Evolutionary conservation across 2,797 vertebrate genomes (phyloP).

Genomic region (Helarctos malayanus): DNA sequence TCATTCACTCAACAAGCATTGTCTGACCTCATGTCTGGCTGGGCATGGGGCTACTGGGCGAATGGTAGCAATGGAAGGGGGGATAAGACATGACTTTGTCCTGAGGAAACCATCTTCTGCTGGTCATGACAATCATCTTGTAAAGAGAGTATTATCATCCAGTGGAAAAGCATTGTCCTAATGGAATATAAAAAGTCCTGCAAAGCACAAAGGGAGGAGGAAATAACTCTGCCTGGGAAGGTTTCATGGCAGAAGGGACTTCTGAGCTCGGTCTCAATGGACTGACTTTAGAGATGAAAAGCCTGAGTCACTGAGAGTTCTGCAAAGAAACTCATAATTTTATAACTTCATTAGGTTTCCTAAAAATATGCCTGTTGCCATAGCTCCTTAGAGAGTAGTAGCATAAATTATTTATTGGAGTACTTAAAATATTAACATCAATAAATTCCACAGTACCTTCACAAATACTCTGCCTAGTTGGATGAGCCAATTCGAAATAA

Average conservation of each 20-base stretch:
- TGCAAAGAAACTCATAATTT: constrained; percentile 38
- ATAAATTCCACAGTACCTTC: constrained; percentile 33
- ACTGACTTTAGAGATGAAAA: constrained; percentile 58
- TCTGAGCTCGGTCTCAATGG: not conserved
- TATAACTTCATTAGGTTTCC: constrained; percentile 61
- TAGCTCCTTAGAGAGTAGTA: constrained; percentile 21
- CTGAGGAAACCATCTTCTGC: not conserved
- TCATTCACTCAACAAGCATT: not conserved
- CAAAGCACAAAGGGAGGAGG: not conserved
- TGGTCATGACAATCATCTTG: not conserved
- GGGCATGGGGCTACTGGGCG: not conserved
- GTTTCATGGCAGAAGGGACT: not conserved
- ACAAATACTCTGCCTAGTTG: constrained; percentile 13
- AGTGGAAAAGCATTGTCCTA: not conserved
- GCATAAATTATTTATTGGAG: constrained; percentile 64
- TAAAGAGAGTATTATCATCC: not conserved
- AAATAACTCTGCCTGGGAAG: not conserved
- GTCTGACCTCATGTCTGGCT: not conserved
- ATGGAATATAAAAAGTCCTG: not conserved
- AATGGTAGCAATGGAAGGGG: not conserved
- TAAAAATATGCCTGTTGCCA: constrained; percentile 62
- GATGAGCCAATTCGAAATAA: constrained; percentile 51
- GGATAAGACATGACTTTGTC: not conserved
- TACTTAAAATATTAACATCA: constrained; percentile 72
- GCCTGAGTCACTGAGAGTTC: not conserved